phyloP scores from a whole-genome alignment of 2,888 invertebrate species.

The Melikaiella ostensackeni region DNA sequence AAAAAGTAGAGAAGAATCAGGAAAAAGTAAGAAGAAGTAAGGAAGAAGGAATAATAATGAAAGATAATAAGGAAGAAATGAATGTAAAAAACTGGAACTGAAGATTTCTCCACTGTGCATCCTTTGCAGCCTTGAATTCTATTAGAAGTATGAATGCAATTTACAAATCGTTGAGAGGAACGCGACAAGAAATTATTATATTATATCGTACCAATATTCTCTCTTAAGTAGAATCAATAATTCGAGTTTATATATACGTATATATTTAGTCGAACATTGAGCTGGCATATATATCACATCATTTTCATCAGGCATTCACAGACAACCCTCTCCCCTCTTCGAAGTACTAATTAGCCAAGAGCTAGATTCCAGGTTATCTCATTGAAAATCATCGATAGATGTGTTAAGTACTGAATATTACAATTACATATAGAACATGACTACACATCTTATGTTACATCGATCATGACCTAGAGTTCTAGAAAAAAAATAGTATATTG shows the following conservation, averaged over 20 bases:
- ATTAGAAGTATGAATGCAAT: background rate
- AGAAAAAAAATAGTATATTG: background rate
- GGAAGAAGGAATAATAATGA: no score
- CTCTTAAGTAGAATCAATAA: constrained; percentile 45
- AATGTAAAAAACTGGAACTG: background rate
- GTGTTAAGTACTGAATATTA: constrained; percentile 57
- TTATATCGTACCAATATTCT: constrained; percentile 43
- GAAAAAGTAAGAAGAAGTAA: no score
- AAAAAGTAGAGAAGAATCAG: no score
- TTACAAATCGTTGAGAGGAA: background rate
- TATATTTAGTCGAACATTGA: constrained; percentile 38
- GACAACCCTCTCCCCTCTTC: constrained; percentile 29
- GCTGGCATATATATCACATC: constrained; percentile 5
- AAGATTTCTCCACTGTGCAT: background rate
- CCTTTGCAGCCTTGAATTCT: background rate
- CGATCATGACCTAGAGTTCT: constrained; percentile 25
- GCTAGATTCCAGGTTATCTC: constrained; percentile 60
- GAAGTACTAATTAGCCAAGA: constrained; percentile 60
- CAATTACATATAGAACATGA: constrained; percentile 57
- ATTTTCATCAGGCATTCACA: constrained; percentile 34
- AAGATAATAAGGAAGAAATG: background rate
- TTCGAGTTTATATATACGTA: constrained; percentile 44
- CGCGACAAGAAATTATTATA: constrained; percentile 29
- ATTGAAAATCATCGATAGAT: constrained; percentile 61
- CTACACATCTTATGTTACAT: constrained; percentile 38